These are phyloP conservation scores for Nipponacmea schrenckii DNA, from an alignment of 2,888 invertebrate species.

Conservation along the genomic window DNA sequence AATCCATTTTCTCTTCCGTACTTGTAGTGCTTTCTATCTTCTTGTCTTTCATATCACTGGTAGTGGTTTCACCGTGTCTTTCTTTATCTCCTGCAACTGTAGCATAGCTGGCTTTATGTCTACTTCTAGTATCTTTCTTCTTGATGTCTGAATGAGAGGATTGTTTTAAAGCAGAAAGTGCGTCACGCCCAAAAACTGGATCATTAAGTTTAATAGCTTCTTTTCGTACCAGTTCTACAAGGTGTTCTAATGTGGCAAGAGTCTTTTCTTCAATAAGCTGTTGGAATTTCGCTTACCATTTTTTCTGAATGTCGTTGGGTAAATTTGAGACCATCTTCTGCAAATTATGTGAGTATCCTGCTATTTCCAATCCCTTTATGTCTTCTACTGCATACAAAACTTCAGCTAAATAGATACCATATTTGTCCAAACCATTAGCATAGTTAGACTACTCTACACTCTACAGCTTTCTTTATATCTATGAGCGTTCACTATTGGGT, in stretches of 20 bases:
- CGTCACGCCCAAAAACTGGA: not conserved
- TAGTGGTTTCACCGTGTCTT: no score
- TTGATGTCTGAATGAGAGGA: not conserved
- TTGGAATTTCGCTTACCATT: not conserved
- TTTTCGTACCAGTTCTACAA: not conserved
- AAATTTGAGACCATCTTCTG: not conserved
- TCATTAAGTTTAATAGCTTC: not conserved
- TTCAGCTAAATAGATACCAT: not conserved
- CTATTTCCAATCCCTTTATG: not conserved
- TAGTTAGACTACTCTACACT: not conserved
- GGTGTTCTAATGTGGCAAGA: slow-evolving; percentile 10
- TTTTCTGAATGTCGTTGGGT: not conserved
- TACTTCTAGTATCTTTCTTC: slow-evolving; percentile 1
- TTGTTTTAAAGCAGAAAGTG: not conserved
- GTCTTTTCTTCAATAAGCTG: not conserved
- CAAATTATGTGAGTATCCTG: not conserved
- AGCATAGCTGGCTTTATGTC: not conserved
- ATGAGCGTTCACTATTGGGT: not conserved
- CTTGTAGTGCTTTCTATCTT: not conserved
- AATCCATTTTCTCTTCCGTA: not conserved
- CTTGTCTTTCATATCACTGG: not conserved
- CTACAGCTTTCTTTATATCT: not conserved
- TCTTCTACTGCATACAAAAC: not conserved
- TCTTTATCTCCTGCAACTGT: no score
- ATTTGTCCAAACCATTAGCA: not conserved